These are phyloP conservation scores for Loriculus beryllinus DNA, from an alignment of 2,797 vertebrate species.

Conservation along the genomic window DNA sequence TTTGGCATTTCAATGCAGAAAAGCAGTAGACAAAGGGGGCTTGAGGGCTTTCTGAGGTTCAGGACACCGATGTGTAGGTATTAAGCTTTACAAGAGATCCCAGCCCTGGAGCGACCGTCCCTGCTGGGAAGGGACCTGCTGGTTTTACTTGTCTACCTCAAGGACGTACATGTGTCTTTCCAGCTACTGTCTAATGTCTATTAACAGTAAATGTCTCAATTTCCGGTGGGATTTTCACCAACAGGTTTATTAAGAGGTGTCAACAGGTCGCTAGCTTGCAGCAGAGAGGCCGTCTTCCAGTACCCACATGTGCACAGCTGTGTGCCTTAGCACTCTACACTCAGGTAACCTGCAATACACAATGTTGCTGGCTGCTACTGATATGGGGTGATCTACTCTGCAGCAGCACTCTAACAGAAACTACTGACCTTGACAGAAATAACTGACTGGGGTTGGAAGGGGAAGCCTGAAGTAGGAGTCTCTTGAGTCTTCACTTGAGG, in stretches of 20 bases:
- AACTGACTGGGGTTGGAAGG: background rate
- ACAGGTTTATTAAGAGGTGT: background rate
- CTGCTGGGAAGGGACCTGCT: background rate
- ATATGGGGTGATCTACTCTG: background rate
- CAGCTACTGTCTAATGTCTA: background rate
- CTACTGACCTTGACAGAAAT: background rate
- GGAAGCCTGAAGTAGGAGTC: background rate
- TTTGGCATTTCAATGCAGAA: background rate
- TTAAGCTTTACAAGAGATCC: background rate
- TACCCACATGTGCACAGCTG: background rate
- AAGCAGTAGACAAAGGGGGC: background rate
- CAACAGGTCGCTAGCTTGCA: background rate
- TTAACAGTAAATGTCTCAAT: background rate
- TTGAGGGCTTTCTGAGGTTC: background rate
- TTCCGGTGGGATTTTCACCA: background rate
- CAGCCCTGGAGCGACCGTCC: background rate
- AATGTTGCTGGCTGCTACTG: background rate
- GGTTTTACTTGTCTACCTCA: background rate
- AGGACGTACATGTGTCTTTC: accelerated
- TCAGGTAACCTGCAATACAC: background rate
- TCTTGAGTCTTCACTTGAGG: background rate
- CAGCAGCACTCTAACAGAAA: background rate
- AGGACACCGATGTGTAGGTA: accelerated
- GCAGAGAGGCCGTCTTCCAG: background rate
- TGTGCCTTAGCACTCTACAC: background rate